These are phyloP conservation scores for Agrotis clavis DNA, from an alignment of 2,888 invertebrate species.

Conservation along the genomic window DNA sequence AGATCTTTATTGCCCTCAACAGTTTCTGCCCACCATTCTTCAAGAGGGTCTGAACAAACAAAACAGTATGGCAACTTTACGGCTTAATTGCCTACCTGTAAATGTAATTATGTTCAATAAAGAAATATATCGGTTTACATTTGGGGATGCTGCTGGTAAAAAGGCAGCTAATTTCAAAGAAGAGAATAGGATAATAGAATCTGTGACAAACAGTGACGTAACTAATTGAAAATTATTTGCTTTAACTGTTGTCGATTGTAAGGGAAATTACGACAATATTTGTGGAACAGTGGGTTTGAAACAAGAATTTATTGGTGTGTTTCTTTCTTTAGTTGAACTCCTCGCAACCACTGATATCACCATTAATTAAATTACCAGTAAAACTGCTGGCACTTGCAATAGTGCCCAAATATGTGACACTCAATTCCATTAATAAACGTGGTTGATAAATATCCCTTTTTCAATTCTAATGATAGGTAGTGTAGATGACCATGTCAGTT, in stretches of 20 bases:
- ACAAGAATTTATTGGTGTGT: background rate
- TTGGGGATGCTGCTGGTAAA: slow-evolving; percentile 31
- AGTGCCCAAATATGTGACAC: no score
- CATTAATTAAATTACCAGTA: no score
- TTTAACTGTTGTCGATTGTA: slow-evolving; percentile 28
- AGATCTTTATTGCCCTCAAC: slow-evolving; percentile 42
- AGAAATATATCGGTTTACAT: slow-evolving; percentile 29
- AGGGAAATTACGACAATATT: slow-evolving; percentile 18
- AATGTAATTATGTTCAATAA: slow-evolving; percentile 42
- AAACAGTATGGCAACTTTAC: slow-evolving; percentile 46
- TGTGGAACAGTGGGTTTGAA: slow-evolving; percentile 28
- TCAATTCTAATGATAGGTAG: no score
- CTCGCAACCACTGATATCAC: background rate
- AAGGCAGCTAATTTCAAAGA: slow-evolving; percentile 27
- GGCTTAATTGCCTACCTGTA: slow-evolving; percentile 56
- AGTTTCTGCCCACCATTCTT: slow-evolving; percentile 38
- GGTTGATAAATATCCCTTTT: no score
- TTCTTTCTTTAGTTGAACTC: background rate
- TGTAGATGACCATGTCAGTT: no score
- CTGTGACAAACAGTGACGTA: slow-evolving; percentile 45
- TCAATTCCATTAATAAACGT: no score
- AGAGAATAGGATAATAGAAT: slow-evolving; percentile 12
- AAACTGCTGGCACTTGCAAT: no score
- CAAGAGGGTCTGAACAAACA: slow-evolving; percentile 29
- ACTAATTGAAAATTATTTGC: slow-evolving; percentile 43